These are phyloP conservation scores for Oxycera nigricornis DNA, from an alignment of 2,888 invertebrate genomes.

Conservation along the genomic window DNA sequence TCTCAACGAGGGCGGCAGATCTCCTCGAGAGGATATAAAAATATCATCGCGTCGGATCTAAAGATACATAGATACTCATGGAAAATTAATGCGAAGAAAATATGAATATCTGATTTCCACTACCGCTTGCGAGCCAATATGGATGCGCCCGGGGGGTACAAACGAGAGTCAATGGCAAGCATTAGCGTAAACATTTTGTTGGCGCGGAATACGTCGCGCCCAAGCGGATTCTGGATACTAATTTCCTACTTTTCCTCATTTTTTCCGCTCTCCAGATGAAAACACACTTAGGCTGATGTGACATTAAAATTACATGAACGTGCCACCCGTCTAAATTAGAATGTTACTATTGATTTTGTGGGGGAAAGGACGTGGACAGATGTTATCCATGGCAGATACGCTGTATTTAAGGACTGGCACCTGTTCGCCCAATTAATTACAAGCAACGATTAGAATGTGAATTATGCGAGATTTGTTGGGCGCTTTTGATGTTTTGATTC, in stretches of 20 bases:
- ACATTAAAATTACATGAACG: conserved; percentile 10
- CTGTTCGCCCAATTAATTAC: conserved; percentile 26
- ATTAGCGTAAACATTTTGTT: not conserved
- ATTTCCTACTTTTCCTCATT: not conserved
- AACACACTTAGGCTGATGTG: not conserved
- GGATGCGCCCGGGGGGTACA: not conserved
- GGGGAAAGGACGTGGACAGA: too few species aligned
- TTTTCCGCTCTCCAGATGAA: conserved; percentile 6
- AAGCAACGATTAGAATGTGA: not conserved
- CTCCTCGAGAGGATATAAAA: not conserved
- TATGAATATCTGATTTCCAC: not conserved
- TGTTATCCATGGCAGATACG: too few species aligned
- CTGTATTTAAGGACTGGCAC: conserved; percentile 8
- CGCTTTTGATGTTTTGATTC: not conserved
- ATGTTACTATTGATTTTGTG: not conserved
- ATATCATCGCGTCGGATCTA: not conserved
- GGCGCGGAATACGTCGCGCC: not conserved
- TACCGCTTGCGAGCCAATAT: not conserved
- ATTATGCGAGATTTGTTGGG: not conserved
- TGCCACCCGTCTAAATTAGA: conserved; percentile 6
- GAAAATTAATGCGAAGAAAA: conserved; percentile 14
- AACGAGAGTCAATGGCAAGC: not conserved
- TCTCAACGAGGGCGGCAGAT: not conserved
- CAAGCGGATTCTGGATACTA: not conserved
- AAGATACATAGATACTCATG: not conserved